phyloP scores from a whole-genome alignment of 2,888 invertebrate species.

The Abrostola tripartita region DNA sequence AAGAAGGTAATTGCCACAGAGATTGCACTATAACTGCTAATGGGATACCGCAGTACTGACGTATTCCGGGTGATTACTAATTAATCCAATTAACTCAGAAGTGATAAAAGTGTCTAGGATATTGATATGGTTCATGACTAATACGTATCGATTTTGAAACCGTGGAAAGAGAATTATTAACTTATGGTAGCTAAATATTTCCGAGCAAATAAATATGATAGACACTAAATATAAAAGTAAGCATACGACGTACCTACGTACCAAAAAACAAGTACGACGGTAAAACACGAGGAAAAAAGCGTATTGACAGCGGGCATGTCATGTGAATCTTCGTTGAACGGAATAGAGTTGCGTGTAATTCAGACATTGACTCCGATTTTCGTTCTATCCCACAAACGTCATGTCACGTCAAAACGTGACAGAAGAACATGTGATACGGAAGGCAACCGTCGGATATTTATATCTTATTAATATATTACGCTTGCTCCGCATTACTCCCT shows the following conservation, averaged over 20 bases:
- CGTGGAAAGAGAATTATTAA: too few species aligned
- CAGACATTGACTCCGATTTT: constrained; percentile 70
- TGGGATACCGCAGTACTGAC: background rate
- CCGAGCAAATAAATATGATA: background rate
- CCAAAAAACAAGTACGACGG: constrained; percentile 5
- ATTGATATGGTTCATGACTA: background rate
- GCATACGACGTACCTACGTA: background rate
- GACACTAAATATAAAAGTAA: constrained; percentile 13
- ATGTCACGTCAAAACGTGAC: constrained; percentile 75
- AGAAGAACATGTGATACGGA: constrained; percentile 55
- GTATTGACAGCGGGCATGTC: constrained; percentile 47
- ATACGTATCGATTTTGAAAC: too few species aligned
- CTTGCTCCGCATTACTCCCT: constrained; percentile 4
- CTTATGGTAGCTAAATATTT: too few species aligned
- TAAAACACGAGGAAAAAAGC: constrained; percentile 26
- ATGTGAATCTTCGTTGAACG: constrained; percentile 52
- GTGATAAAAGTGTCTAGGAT: background rate
- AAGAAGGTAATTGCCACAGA: constrained; percentile 1
- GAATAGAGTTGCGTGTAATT: constrained; percentile 72
- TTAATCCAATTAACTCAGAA: background rate
- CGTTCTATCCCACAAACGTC: constrained; percentile 66
- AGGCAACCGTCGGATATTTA: constrained; percentile 30
- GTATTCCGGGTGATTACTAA: constrained; percentile 2
- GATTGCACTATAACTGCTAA: constrained; percentile 3
- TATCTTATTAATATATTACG: constrained; percentile 39